Evolutionary conservation across 2,113 vertebrate species (phyloP).

Genomic region (Ammospiza nelsoni): DNA sequence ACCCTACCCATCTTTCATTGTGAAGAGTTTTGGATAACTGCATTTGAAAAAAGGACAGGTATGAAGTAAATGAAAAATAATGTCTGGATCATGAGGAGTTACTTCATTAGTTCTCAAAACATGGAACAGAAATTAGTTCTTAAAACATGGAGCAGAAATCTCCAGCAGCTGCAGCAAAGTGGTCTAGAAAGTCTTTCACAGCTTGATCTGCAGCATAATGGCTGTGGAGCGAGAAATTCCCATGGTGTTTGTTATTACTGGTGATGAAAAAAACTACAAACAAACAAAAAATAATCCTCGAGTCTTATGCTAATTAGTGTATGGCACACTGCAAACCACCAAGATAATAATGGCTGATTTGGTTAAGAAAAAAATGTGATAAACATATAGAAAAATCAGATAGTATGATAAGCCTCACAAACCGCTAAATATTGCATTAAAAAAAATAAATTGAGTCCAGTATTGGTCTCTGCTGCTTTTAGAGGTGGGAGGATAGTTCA

Average conservation of each 20-base stretch:
- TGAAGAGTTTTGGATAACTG: neutral
- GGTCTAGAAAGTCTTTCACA: neutral
- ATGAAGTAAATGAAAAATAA: neutral
- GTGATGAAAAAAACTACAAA: neutral
- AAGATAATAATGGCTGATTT: neutral
- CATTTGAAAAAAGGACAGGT: neutral
- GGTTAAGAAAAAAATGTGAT: neutral
- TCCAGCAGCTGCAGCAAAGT: neutral
- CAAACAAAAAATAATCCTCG: neutral
- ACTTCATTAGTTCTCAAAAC: neutral
- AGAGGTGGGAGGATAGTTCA: slow-evolving; percentile 18
- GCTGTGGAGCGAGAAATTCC: neutral
- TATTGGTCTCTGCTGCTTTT: neutral
- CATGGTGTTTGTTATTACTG: neutral
- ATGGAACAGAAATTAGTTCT: neutral
- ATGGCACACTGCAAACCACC: neutral
- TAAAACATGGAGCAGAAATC: neutral
- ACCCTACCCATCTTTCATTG: neutral
- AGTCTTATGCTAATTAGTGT: neutral
- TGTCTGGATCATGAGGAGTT: neutral
- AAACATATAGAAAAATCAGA: neutral
- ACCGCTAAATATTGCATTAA: neutral
- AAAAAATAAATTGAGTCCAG: neutral
- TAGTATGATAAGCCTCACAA: neutral
- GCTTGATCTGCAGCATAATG: neutral